Evolutionary conservation across 2,113 vertebrate species (phyloP).

Genomic region (Melospiza georgiana): DNA sequence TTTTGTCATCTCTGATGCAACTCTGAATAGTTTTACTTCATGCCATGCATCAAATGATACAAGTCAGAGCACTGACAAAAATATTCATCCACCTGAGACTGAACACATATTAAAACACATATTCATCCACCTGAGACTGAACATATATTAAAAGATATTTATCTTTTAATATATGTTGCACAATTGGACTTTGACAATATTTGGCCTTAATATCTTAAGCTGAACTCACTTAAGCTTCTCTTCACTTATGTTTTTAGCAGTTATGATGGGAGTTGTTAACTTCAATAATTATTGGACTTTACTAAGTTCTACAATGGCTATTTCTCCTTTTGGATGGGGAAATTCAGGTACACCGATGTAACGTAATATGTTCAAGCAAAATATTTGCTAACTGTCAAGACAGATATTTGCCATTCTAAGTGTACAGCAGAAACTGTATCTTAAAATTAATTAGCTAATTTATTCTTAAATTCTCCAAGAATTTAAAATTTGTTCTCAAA

Average conservation of each 20-base stretch:
- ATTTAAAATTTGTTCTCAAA: neutral
- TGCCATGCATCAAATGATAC: neutral
- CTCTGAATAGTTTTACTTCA: neutral
- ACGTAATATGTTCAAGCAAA: neutral
- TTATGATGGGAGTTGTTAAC: neutral
- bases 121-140: fast-evolving
- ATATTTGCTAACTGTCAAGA: neutral
- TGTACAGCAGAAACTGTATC: neutral
- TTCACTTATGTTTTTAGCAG: neutral
- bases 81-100: fast-evolving
- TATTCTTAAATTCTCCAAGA: neutral
- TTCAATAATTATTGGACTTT: neutral
- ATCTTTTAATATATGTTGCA: neutral
- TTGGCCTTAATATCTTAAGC: neutral
- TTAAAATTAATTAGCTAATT: neutral
- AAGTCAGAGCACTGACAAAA: neutral
- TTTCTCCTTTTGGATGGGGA: neutral
- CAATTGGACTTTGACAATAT: neutral
- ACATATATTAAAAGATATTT: too few species aligned
- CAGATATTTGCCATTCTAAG: neutral
- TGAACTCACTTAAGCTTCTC: neutral
- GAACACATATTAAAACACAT: neutral
- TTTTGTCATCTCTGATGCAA: neutral
- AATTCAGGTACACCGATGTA: neutral
- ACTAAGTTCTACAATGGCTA: neutral